Conservation (phyloP, 1,140 invertebrate species). For the Drosophila tropicalis region DNA sequence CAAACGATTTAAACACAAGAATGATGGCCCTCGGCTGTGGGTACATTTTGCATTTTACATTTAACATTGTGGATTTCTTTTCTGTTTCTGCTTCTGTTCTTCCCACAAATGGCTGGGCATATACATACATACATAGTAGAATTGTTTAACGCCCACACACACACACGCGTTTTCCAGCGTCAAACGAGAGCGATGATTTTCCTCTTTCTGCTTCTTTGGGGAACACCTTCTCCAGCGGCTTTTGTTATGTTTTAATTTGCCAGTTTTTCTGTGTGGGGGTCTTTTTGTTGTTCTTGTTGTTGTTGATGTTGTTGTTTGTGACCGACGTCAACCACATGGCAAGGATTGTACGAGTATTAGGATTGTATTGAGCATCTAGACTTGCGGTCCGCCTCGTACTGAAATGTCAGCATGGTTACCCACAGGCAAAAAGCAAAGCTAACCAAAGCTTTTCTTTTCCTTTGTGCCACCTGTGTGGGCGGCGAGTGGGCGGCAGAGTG, state of each 20-base stretch:
- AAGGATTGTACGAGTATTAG: slow-evolving; percentile 15
- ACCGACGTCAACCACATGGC: slow-evolving; percentile 34
- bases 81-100: slow-evolving; percentile 3
- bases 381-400: not conserved
- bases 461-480: not conserved
- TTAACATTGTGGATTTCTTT: slow-evolving; percentile 3
- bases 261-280: slow-evolving; percentile 31
- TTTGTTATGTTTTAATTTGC: slow-evolving; percentile 75
- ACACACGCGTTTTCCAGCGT: slow-evolving; percentile 26
- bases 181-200: slow-evolving; percentile 22
- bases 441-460: slow-evolving; percentile 19
- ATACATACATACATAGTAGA: slow-evolving; percentile 37
- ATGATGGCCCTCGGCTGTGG: slow-evolving; percentile 11
- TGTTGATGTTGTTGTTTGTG: slow-evolving; percentile 23
- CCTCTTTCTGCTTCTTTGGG: slow-evolving; percentile 14
- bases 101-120: slow-evolving; percentile 20
- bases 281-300: slow-evolving; percentile 1
- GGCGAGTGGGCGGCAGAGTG: not conserved
- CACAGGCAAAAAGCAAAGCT: slow-evolving; percentile 24
- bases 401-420: slow-evolving; percentile 6
- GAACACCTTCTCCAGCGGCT: slow-evolving; percentile 33
- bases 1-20: slow-evolving; percentile 43
- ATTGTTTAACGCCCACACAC: slow-evolving; percentile 41
- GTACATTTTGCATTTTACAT: slow-evolving; percentile 16
- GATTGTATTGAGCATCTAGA: not conserved